These are phyloP conservation scores for Lepus europaeus DNA, from an alignment of 2,113 vertebrate species.

Conservation along the genomic window DNA sequence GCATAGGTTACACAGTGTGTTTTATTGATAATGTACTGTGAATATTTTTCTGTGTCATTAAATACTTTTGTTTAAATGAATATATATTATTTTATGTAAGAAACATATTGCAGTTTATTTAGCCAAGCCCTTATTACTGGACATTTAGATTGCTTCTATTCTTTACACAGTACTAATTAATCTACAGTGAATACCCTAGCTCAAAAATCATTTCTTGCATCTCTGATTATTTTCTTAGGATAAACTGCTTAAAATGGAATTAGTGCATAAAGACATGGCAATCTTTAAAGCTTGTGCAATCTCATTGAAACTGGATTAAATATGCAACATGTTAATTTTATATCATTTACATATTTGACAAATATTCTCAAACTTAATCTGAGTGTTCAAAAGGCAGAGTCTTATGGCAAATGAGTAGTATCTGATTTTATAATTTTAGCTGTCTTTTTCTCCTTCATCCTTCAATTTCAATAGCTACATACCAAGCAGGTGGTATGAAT, in stretches of 20 bases:
- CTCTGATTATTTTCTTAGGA: constrained; percentile 10
- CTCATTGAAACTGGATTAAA: constrained; percentile 54
- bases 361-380: constrained; percentile 7
- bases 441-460: neutral
- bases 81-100: neutral
- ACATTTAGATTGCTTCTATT: neutral
- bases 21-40: neutral
- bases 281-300: constrained; percentile 32
- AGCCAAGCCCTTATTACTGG: neutral
- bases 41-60: neutral
- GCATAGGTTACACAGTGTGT: rapidly evolving
- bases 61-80: neutral
- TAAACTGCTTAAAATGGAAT: neutral
- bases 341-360: constrained; percentile 64
- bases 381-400: neutral
- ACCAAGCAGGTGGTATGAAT: rapidly evolving
- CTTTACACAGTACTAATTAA: neutral
- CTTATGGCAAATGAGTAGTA: neutral
- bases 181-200: neutral
- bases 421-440: neutral
- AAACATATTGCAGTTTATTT: neutral
- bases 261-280: neutral
- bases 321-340: constrained; percentile 12
- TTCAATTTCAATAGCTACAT: neutral
- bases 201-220: neutral